These are phyloP conservation scores for Plemyria rubiginata DNA, from an alignment of 2,888 invertebrate species.

Conservation along the genomic window DNA sequence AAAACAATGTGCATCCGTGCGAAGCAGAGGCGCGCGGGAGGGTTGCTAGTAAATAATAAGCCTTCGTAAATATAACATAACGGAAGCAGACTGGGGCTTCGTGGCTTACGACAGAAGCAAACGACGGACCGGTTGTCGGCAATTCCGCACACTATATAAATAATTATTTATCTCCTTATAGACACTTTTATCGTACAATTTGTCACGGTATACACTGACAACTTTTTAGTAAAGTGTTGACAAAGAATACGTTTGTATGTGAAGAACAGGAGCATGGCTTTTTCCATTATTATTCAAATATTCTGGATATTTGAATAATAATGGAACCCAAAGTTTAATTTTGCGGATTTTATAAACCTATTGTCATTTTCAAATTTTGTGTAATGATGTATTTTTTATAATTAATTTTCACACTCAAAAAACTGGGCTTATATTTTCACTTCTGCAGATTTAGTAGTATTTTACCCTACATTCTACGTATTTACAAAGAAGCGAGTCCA, in stretches of 20 bases:
- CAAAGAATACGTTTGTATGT: constrained; percentile 55
- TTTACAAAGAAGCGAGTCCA: background rate
- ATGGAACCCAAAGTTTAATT: too few species aligned
- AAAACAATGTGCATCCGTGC: too few species aligned
- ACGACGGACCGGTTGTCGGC: constrained; percentile 48
- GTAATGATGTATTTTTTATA: too few species aligned
- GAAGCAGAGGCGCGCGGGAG: too few species aligned
- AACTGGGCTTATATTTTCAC: too few species aligned
- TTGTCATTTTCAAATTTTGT: too few species aligned
- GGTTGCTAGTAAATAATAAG: too few species aligned
- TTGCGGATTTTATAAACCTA: too few species aligned
- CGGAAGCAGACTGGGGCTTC: constrained; percentile 35
- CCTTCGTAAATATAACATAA: constrained; percentile 30
- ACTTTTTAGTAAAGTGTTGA: constrained; percentile 63
- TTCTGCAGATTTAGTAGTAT: too few species aligned
- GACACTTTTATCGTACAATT: constrained; percentile 75
- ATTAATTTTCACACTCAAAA: too few species aligned
- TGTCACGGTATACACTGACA: constrained; percentile 69
- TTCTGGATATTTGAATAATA: too few species aligned
- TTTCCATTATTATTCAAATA: background rate
- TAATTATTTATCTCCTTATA: constrained; percentile 45
- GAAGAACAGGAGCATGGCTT: background rate
- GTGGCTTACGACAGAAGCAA: constrained; percentile 39
- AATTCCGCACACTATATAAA: constrained; percentile 61
- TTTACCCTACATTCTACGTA: too few species aligned